These are phyloP conservation scores for Epizoanthus illoricatus DNA, from an alignment of 92 coral and sea anemone species.

Conservation along the genomic window DNA sequence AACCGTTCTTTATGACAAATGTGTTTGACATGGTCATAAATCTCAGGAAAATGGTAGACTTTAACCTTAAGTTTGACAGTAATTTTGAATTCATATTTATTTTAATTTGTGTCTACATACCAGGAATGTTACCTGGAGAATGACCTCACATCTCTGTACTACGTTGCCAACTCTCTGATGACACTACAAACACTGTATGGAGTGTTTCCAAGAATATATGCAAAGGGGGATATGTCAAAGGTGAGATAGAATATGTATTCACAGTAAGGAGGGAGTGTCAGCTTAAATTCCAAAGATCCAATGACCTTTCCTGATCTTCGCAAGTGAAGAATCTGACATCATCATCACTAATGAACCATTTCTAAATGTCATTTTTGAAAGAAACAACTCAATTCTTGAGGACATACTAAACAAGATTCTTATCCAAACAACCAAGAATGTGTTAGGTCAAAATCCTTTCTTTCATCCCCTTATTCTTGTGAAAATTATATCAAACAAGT, in stretches of 20 bases:
- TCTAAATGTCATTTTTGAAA: too few relatives aligned
- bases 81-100: background rate
- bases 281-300: background rate
- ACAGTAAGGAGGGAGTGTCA: background rate
- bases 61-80: background rate
- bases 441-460: background rate
- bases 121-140: constrained; percentile 95
- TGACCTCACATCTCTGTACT: constrained; percentile 89
- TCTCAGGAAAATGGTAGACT: too few relatives aligned
- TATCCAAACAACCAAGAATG: background rate
- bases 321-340: too few relatives aligned
- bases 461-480: too few relatives aligned
- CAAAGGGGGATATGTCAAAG: constrained; percentile 97
- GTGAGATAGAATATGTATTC: constrained; percentile 30
- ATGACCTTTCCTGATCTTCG: too few relatives aligned
- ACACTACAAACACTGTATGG: constrained; percentile 91
- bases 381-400: too few relatives aligned
- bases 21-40: too few relatives aligned
- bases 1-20: too few relatives aligned
- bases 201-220: constrained; percentile 88
- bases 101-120: background rate
- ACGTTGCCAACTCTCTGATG: constrained; percentile 98
- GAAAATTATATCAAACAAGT: too few relatives aligned
- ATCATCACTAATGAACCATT: too few relatives aligned
- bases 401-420: too few relatives aligned